Conservation (phyloP, 2,113 vertebrate genomes). For the Pseudolaguvia tuberculata region DNA sequence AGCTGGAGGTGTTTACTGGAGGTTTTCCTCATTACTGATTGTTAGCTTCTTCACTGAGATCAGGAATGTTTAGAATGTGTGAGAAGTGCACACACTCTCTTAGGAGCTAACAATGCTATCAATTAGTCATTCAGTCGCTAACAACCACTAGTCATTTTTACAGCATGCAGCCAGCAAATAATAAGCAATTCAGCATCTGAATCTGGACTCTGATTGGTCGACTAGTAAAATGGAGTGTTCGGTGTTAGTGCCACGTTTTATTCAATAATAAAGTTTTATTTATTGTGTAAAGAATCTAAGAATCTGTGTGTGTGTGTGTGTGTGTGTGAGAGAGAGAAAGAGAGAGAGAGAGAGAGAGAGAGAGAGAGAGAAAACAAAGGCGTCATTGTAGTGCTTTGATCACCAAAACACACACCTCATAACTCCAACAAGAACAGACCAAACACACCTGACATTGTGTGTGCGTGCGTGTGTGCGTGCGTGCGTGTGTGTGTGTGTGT, state of each 20-base stretch:
- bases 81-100: conserved; percentile 27
- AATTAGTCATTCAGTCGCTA: conserved; percentile 15
- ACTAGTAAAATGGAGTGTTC: too few species aligned
- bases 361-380: too few species aligned
- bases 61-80: conserved; percentile 36
- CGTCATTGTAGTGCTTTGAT: too few species aligned
- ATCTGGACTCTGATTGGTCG: background rate
- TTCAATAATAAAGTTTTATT: too few species aligned
- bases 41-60: conserved; percentile 4
- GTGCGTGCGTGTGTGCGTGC: background rate
- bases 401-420: too few species aligned
- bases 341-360: too few species aligned
- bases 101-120: background rate
- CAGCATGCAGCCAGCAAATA: background rate
- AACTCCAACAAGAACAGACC: too few species aligned
- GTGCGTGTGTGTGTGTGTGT: conserved; percentile 11
- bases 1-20: background rate
- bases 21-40: background rate
- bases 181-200: background rate
- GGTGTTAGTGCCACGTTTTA: too few species aligned
- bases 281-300: too few species aligned
- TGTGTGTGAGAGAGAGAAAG: too few species aligned
- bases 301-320: too few species aligned
- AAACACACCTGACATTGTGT: too few species aligned
- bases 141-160: background rate